These are phyloP conservation scores for Myodes glareolus DNA, from an alignment of 2,113 vertebrate genomes.

Conservation along the genomic window DNA sequence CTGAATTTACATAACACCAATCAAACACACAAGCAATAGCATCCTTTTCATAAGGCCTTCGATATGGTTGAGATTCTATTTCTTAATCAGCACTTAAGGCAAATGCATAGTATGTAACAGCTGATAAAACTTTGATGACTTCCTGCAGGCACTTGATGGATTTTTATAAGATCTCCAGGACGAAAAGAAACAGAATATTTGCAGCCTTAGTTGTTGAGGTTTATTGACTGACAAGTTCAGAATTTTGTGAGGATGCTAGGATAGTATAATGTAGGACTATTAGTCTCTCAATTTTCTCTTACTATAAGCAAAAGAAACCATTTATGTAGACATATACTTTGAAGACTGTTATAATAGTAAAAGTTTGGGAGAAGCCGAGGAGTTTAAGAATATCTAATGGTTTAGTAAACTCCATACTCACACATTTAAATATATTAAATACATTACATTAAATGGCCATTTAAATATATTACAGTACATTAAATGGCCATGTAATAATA, in stretches of 20 bases:
- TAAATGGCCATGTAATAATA: neutral
- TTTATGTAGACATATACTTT: neutral
- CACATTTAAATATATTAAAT: neutral
- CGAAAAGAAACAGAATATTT: neutral
- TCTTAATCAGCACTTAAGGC: neutral
- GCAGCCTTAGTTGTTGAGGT: neutral
- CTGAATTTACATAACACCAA: neutral
- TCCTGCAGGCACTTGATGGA: neutral
- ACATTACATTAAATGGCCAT: neutral
- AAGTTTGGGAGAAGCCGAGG: neutral
- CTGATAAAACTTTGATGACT: neutral
- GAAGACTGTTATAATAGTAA: neutral
- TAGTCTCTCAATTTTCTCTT: neutral
- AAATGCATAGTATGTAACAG: neutral
- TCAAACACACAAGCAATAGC: neutral
- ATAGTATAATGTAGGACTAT: neutral
- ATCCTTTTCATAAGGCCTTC: neutral
- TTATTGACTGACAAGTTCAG: neutral
- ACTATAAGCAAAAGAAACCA: neutral
- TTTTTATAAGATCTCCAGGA: neutral
- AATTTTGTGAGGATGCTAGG: neutral
- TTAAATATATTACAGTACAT: neutral
- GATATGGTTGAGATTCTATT: neutral
- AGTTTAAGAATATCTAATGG: neutral
- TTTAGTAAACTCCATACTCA: neutral